phyloP scores from a whole-genome alignment of 2,888 invertebrate species.

The Megastigmus dorsalis region DNA sequence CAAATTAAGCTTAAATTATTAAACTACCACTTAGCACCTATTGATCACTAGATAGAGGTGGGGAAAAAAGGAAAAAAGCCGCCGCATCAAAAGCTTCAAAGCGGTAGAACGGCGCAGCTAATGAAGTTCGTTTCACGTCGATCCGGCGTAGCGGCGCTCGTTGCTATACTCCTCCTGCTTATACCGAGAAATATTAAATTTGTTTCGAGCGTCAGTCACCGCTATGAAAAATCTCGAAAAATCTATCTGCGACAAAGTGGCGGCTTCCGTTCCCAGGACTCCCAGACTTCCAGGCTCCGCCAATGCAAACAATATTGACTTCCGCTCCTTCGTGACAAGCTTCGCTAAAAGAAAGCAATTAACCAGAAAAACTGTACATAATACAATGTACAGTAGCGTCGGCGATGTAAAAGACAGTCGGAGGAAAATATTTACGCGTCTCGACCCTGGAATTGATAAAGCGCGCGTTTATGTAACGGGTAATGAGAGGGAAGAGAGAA shows the following conservation, averaged over 20 bases:
- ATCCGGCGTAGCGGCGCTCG: not conserved
- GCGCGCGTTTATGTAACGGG: not conserved
- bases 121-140: slow-evolving; percentile 13
- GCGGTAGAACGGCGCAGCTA: slow-evolving; percentile 2
- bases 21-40: no score
- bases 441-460: not conserved
- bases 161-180: no score
- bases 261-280: not conserved
- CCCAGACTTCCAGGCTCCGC: not conserved
- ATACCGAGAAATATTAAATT: slow-evolving; percentile 20
- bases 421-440: not conserved
- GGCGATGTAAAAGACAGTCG: not conserved
- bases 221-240: not conserved
- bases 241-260: not conserved
- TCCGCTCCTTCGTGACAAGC: no score
- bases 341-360: no score
- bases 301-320: not conserved
- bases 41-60: not conserved
- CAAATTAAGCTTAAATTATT: not conserved
- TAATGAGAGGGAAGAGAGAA: not conserved
- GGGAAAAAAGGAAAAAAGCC: not conserved
- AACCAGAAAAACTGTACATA: not conserved
- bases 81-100: not conserved
- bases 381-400: not conserved
- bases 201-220: not conserved